Evolutionary conservation across 2,797 vertebrate species (phyloP).

Genomic region (Lagocephalus sceleratus): DNA sequence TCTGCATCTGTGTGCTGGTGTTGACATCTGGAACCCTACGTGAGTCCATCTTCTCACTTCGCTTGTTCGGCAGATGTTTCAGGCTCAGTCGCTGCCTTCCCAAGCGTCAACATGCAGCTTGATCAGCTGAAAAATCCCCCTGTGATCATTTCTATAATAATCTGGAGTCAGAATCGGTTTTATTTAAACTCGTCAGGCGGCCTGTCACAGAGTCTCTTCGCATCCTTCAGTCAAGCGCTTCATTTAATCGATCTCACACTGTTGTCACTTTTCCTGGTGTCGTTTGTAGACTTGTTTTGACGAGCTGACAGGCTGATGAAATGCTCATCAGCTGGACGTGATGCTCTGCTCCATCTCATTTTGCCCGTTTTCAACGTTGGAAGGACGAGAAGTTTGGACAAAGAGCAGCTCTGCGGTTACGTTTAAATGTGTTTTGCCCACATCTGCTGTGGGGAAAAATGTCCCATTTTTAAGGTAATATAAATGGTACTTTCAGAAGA

Average conservation of each 20-base stretch:
- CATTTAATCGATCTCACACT: not conserved
- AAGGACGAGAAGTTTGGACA: constrained; percentile 3
- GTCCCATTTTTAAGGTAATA: too few relatives aligned
- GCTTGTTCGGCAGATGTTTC: not conserved
- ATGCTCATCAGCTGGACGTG: too few relatives aligned
- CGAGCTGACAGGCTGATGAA: too few relatives aligned
- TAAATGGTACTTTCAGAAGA: too few relatives aligned
- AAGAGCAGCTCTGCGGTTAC: not conserved
- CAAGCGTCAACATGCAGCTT: not conserved
- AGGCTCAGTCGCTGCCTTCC: not conserved
- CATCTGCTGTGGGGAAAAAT: too few relatives aligned
- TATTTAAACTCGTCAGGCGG: not conserved
- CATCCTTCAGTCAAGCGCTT: not conserved
- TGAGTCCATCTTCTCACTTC: not conserved
- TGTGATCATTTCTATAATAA: not conserved
- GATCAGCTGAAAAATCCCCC: not conserved
- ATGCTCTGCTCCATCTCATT: too few relatives aligned
- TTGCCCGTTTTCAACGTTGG: not conserved
- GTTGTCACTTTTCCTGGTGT: not conserved
- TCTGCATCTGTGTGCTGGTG: too few relatives aligned
- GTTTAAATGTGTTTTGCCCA: too few relatives aligned
- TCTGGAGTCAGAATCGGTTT: not conserved
- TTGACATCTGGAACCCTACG: too few relatives aligned
- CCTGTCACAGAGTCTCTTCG: not conserved
- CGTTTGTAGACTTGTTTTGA: too few relatives aligned